These are phyloP conservation scores for Tethya wilhelma DNA, from an alignment of 37 sponge, comb jelly and placozoan genomes.

Conservation along the genomic window DNA sequence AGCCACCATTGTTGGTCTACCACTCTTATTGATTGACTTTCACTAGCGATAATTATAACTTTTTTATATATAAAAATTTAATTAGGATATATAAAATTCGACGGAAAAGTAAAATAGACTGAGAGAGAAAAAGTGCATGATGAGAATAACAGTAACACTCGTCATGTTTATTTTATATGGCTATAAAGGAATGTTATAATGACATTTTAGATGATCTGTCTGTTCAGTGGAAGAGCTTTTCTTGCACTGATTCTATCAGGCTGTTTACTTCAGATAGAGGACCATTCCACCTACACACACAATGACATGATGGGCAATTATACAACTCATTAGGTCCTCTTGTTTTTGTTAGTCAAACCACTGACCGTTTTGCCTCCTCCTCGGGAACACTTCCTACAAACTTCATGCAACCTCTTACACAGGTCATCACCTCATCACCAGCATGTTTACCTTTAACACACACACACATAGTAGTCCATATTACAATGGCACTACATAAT, in stretches of 20 bases:
- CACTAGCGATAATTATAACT: too few species aligned
- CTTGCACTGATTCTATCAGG: conserved; percentile 18
- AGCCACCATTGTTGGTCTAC: background rate
- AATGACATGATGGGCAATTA: background rate
- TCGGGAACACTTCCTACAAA: conserved; percentile 4
- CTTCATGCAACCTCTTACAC: conserved; percentile 11
- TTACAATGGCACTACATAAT: too few species aligned
- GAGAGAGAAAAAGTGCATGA: too few species aligned
- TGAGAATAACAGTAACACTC: background rate
- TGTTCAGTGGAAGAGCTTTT: background rate
- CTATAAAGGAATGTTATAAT: background rate
- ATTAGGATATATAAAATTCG: too few species aligned
- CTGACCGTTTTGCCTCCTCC: conserved; percentile 14
- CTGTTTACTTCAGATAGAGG: conserved; percentile 1
- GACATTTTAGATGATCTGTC: background rate
- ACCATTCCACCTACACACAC: conserved; percentile 15
- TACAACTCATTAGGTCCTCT: background rate
- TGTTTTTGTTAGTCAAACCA: background rate
- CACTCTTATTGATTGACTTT: background rate
- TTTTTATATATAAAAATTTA: too few species aligned
- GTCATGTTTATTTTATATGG: background rate
- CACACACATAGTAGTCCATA: background rate
- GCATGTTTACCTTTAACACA: background rate
- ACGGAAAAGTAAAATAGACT: too few species aligned
- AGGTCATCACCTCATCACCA: conserved; percentile 25